Percentiles rank a stretch among this genome's conserved stretches.
Conservation (phyloP, 2,797 vertebrate genomes). For the Spea hammondii region DNA sequence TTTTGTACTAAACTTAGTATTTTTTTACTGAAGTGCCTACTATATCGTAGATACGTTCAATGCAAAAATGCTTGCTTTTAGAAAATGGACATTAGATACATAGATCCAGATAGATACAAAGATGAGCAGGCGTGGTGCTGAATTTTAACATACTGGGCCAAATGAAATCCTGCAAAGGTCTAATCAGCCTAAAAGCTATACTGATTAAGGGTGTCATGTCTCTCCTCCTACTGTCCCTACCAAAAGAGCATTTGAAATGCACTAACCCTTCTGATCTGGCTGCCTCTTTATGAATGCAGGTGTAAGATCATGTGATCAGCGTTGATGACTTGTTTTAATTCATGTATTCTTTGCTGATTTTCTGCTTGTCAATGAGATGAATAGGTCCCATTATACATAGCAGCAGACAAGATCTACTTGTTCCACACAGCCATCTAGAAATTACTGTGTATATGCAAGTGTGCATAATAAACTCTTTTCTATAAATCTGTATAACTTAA, state of each 20-base stretch:
- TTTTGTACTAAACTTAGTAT: too few relatives aligned
- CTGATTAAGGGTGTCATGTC: constrained; percentile 44
- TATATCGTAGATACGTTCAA: too few relatives aligned
- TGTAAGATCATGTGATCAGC: constrained; percentile 65
- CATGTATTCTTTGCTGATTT: constrained; percentile 72
- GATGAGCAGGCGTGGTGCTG: constrained; percentile 19
- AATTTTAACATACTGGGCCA: constrained; percentile 33
- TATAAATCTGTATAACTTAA: constrained; percentile 39
- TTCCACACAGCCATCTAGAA: constrained; percentile 59
- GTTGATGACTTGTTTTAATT: constrained; percentile 71
- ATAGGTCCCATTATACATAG: constrained; percentile 63
- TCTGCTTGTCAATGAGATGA: constrained; percentile 75
- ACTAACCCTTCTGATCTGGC: constrained; percentile 22
- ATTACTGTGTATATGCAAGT: constrained; percentile 57
- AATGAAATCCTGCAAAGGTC: constrained; percentile 39
- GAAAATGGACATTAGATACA: neutral
- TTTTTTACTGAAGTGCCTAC: too few relatives aligned
- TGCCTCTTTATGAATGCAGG: constrained; percentile 67
- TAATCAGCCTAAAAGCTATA: constrained; percentile 46
- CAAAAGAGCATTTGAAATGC: constrained; percentile 23
- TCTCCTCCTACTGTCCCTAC: constrained; percentile 34
- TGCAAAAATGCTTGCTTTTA: too few relatives aligned
- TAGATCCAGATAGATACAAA: neutral
- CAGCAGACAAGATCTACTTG: constrained; percentile 59
- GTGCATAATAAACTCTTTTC: constrained; percentile 53